Base-by-base conservation (phyloP, 2,888 invertebrate species). In the Hypselothyrea guttata region DNA sequence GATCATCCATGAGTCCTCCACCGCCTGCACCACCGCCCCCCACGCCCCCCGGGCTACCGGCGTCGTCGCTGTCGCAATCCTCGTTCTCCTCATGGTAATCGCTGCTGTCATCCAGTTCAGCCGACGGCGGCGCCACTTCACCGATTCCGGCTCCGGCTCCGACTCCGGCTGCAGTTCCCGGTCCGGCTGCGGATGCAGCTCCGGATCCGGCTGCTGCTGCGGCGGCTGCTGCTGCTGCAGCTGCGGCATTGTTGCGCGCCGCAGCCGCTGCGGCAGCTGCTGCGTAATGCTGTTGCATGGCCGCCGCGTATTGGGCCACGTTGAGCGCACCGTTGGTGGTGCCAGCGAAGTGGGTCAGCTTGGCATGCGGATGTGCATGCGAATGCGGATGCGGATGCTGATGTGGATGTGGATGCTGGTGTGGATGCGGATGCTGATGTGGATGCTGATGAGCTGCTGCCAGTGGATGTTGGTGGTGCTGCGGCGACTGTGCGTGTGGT, bases 81-180 rank as follows among this genome's bases (percentile, higher is more conserved):
- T 88, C 88, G 42, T 88, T 84, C 57, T 88, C 88, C 83, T 88
- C 88, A 55, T 88, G 88, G 38, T 87, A 88, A 56, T 88, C 88
- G 59, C 88, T 88, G 77, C 87, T 87, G 34, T 88, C 88, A 47
- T 88, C 88, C 66, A 88, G 47, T 15, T 88, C 88, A 0, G 66
- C 76, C n/a, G 60, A 70, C 73, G 82, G 46, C 69, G 86, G 56
- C 60, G 84, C 61, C 71, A 44, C 37, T 57, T 82, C 18, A 30
- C 59, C 66, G 60, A 62, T 31, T 0, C 47, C 61, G 7, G 30
- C 49, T 9, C 52, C 55, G 7, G 12, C 51, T 13, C 12, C 54
- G 22, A 42, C 58, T 4, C 54, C 49, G 7, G 33, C 63, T 1
- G 59, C 69, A 0, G 75, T 82, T 0, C 64, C 68, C 0, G 68